Conservation (phyloP, 2,113 vertebrate species). For the Craseonycteris thonglongyai region DNA sequence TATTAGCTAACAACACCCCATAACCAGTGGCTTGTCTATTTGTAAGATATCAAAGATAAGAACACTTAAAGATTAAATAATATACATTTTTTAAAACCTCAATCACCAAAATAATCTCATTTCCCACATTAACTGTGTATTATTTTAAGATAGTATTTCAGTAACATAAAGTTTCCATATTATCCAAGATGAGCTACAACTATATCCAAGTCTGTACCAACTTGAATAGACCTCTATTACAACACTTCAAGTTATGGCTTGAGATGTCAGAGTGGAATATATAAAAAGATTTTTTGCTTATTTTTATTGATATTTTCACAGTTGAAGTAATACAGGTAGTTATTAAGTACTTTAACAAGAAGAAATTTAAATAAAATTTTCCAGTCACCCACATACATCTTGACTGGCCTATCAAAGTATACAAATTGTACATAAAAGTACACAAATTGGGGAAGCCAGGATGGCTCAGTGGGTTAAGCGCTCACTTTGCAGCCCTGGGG, state of each 20-base stretch:
- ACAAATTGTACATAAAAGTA: not conserved
- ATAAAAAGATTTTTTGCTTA: not conserved
- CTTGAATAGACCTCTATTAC: not conserved
- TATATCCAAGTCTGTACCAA: not conserved
- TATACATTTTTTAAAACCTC: no score
- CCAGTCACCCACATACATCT: not conserved
- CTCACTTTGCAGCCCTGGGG: no score
- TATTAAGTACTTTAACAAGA: not conserved
- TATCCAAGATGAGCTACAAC: not conserved
- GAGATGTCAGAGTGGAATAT: not conserved
- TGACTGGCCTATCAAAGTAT: not conserved
- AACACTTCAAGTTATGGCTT: not conserved
- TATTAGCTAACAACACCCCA: not conserved
- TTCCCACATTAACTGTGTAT: not conserved
- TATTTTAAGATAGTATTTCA: not conserved
- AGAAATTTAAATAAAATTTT: slow-evolving; percentile 1
- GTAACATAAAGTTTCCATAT: not conserved
- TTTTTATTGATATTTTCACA: not conserved
- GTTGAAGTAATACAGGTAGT: not conserved
- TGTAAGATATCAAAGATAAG: not conserved
- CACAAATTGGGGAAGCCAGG: not conserved
- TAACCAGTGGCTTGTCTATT: not conserved
- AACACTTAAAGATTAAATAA: not conserved
- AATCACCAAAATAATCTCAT: not conserved
- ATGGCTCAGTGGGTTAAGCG: no score